Percentiles rank a stretch among this genome's conserved stretches.
phyloP scores from a whole-genome alignment of 2,113 vertebrate genomes.

The Platichthys stellatus region DNA sequence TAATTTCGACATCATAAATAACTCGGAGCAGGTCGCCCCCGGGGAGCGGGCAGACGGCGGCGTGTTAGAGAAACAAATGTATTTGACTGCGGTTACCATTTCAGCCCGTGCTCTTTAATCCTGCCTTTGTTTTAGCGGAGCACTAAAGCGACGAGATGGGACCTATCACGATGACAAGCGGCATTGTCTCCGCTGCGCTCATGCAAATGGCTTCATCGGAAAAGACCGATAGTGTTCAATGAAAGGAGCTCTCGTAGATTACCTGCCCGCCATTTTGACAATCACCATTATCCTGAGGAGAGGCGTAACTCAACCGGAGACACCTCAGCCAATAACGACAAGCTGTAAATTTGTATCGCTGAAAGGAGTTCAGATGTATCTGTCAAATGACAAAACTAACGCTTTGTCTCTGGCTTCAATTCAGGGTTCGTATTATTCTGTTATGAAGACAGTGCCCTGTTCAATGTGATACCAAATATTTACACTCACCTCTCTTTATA shows the following conservation, averaged over 20 bases:
- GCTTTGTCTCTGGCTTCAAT: constrained; percentile 5
- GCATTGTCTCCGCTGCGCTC: constrained; percentile 55
- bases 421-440: not conserved
- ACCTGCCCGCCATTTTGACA: constrained; percentile 55
- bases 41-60: constrained; percentile 56
- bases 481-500: not conserved
- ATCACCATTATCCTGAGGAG: constrained; percentile 45
- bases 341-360: constrained; percentile 11
- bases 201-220: constrained; percentile 50
- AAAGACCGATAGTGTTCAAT: constrained; percentile 48
- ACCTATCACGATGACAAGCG: constrained; percentile 50
- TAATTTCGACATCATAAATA: constrained; percentile 85
- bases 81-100: constrained; percentile 62
- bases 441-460: not conserved
- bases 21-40: constrained; percentile 71
- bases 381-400: constrained; percentile 17
- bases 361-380: constrained; percentile 23
- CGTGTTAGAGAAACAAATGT: constrained; percentile 68
- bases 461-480: constrained; percentile 5
- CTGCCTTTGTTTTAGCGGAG: constrained; percentile 68
- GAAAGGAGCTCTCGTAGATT: constrained; percentile 49
- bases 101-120: constrained; percentile 70
- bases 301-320: constrained; percentile 47
- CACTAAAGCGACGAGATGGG: constrained; percentile 46
- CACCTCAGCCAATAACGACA: constrained; percentile 15